Conservation (phyloP, 2,797 vertebrate species). For the Sebastes kiyomatsui region DNA sequence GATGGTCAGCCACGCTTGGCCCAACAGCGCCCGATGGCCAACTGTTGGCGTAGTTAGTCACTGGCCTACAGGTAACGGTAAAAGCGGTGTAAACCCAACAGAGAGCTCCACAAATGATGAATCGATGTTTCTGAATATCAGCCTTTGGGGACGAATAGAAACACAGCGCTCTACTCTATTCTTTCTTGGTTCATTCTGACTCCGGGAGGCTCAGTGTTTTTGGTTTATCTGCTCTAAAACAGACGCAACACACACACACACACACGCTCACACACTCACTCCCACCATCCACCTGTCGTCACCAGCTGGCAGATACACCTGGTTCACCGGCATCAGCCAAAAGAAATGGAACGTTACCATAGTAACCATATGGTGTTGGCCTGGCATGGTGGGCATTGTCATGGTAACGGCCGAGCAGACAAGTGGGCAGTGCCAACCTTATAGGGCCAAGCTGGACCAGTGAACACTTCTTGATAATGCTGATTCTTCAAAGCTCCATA, state of each 20-base stretch:
- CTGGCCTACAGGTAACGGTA: neutral
- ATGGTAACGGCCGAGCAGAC: constrained; percentile 72
- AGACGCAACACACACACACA: constrained; percentile 22
- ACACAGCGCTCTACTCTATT: neutral
- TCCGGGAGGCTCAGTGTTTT: constrained; percentile 35
- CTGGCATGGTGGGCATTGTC: constrained; percentile 68
- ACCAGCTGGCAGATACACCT: constrained; percentile 82
- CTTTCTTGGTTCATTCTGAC: constrained; percentile 5
- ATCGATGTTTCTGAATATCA: constrained; percentile 3
- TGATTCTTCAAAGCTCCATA: neutral
- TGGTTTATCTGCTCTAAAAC: constrained; percentile 57
- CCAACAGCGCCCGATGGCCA: neutral
- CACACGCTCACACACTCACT: constrained; percentile 33
- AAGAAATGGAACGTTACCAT: constrained; percentile 63
- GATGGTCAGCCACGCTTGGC: neutral
- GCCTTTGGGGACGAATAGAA: neutral
- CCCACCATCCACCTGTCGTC: constrained; percentile 77
- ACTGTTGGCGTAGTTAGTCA: constrained; percentile 3
- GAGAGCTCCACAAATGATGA: constrained; percentile 5
- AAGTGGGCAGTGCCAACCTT: constrained; percentile 62
- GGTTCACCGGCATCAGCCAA: constrained; percentile 66
- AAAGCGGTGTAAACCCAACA: neutral
- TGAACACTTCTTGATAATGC: constrained; percentile 2
- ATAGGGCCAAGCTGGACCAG: constrained; percentile 39
- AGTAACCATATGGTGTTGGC: constrained; percentile 76